Evolutionary conservation across 2,888 invertebrate genomes (phyloP).

Genomic region (Ectropis crepuscularia): DNA sequence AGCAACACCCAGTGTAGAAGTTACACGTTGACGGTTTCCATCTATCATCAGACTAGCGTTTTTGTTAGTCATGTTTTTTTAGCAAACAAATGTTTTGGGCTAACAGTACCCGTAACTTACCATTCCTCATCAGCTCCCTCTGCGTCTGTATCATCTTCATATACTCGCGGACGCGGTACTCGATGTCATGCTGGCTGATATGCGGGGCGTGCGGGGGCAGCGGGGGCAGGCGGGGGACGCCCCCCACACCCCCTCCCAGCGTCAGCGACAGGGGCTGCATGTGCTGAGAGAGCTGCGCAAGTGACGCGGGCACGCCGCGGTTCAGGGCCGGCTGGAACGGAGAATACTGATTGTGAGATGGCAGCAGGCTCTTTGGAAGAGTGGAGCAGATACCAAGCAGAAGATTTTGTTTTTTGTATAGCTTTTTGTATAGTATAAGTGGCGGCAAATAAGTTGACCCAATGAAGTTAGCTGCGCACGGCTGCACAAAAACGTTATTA

Average conservation of each 20-base stretch:
- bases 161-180: conserved; percentile 92
- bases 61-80: too few species aligned
- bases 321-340: conserved; percentile 75
- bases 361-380: conserved; percentile 29
- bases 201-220: conserved; percentile 82
- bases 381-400: neutral
- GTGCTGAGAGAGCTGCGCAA: conserved; percentile 83
- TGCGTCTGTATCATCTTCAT: conserved; percentile 88
- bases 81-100: too few species aligned
- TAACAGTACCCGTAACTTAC: conserved; percentile 48
- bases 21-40: too few species aligned
- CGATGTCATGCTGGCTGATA: conserved; percentile 88
- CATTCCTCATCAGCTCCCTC: conserved; percentile 72
- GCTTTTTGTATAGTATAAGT: too few species aligned
- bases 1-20: too few species aligned
- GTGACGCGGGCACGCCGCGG: conserved; percentile 85
- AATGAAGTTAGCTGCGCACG: too few species aligned
- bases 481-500: too few species aligned
- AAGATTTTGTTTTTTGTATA: too few species aligned
- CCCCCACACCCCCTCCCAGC: conserved; percentile 81
- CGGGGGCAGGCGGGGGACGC: conserved; percentile 85
- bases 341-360: conserved; percentile 39
- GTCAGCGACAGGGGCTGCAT: conserved; percentile 92
- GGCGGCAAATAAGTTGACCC: too few species aligned
- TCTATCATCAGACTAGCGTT: too few species aligned